phyloP scores from a whole-genome alignment of 2,797 vertebrate genomes.

The Mionectes olivaceus region DNA sequence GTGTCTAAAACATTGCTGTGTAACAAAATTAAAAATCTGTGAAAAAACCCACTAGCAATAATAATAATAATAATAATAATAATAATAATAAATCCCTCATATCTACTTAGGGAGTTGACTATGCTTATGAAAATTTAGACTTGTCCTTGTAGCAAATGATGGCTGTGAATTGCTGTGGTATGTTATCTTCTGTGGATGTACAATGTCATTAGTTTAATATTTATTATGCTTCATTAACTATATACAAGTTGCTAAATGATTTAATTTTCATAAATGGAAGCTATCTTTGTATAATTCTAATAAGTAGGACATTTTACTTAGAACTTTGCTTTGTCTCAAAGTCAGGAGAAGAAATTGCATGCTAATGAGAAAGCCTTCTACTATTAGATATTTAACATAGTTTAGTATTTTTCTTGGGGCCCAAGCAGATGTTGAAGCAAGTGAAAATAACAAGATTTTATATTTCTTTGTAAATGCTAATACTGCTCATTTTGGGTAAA shows the following conservation, averaged over 20 bases:
- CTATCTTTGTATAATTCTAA: slow-evolving; percentile 37
- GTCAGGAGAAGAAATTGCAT: not conserved
- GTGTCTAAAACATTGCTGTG: not conserved
- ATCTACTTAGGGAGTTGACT: slow-evolving; percentile 20
- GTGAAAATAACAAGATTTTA: not conserved
- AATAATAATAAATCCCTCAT: not conserved
- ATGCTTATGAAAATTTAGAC: not conserved
- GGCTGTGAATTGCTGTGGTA: slow-evolving; percentile 21
- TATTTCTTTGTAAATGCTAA: not conserved
- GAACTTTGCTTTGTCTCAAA: slow-evolving; percentile 11
- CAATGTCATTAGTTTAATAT: slow-evolving; percentile 60
- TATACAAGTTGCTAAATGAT: slow-evolving; percentile 38
- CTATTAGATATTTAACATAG: not conserved
- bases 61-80: not conserved
- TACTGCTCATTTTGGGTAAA: not conserved
- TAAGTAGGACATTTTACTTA: slow-evolving; percentile 31
- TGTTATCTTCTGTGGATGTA: slow-evolving; percentile 38
- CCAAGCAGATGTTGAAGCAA: not conserved
- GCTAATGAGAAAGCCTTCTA: not conserved
- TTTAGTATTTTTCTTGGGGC: not conserved
- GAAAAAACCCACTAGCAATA: not conserved
- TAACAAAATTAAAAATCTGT: slow-evolving; percentile 2
- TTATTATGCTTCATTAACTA: slow-evolving; percentile 58
- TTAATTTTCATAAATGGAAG: slow-evolving; percentile 54
- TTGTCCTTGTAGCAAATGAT: not conserved